Base-by-base conservation (phyloP, 2,888 invertebrate genomes). In the Petrophora chlorosata region DNA sequence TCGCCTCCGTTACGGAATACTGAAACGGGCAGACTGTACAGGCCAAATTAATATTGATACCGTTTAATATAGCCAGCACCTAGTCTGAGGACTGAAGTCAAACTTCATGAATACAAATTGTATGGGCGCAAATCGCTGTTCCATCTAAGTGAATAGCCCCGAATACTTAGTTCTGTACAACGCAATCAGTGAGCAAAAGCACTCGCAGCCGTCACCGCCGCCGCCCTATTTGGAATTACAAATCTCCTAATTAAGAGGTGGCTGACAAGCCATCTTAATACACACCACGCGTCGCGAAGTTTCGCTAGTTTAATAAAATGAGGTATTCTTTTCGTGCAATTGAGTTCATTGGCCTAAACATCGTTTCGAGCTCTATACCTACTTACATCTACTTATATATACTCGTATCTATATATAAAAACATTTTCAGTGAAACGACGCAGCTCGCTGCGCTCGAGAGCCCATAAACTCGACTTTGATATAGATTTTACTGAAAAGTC, bases 191-290 rank as follows among this genome's bases (percentile, higher is more conserved):
- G 53, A 59, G 53, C 47, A 52, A 50, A 47, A 43, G 55, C 53
- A 53, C 45, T 54, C 43, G 51, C 48, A 46, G 43, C 41, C 43
- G 43, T 38, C 44, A 32, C 45, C 47, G 41, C 41, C 60, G 53
- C n/a, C 52, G 51, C 50, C 57, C 57, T 69, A 57, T 63, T 74
- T 72, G 59, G 68, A 73, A 77, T 77, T 65, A 72, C 76, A 78
- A 79, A 79, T 76, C 62, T 57, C 47, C 61, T 67, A 67, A 73
- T 70, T 73, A 68, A 65, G 60, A 58, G 52, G 59, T 57, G 62
- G 56, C 63, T 67, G 61, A 55, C 57, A 66, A 53, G 65, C 45
- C n/a, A n/a, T n/a, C n/a, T n/a, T n/a, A n/a, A n/a, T n/a, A n/a
- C n/a, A n/a, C n/a, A n/a, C n/a, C 59, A 63, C 62, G 60, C 61